Percentiles rank a stretch among this genome's conserved stretches.
Evolutionary conservation across 2,797 vertebrate genomes (phyloP).

Genomic region (Buceros bicornis): DNA sequence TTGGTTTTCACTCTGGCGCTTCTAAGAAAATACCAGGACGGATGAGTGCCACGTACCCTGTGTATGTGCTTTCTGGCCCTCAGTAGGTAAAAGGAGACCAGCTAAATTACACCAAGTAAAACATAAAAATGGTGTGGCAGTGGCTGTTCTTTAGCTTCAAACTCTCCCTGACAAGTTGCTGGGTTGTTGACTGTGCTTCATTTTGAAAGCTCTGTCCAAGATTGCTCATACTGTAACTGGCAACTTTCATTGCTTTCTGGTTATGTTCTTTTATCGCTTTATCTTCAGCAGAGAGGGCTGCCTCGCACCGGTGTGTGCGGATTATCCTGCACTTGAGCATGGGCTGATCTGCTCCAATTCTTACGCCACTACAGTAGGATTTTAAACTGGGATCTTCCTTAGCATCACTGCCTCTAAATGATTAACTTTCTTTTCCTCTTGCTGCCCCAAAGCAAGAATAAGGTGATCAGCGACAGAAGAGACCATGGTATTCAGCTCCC

Average conservation of each 20-base stretch:
- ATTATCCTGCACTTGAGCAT: not conserved
- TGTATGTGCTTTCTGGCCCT: not conserved
- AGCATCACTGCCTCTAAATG: not conserved
- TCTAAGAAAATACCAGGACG: not conserved
- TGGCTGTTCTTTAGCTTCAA: not conserved
- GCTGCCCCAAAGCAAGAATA: not conserved
- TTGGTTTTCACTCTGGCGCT: not conserved
- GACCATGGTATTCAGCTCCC: not conserved
- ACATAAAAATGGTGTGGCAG: not conserved
- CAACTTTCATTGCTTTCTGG: not conserved
- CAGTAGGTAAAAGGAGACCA: not conserved
- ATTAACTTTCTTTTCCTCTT: conserved; percentile 17
- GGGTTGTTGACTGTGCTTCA: not conserved
- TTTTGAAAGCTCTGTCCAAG: not conserved
- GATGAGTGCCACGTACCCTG: not conserved
- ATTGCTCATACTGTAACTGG: not conserved
- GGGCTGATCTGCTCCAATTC: not conserved
- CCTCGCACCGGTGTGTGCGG: not conserved
- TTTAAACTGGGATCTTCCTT: conserved; percentile 23
- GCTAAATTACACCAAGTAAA: not conserved
- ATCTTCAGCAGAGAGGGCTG: not conserved
- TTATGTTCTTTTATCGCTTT: not conserved
- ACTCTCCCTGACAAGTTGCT: not conserved
- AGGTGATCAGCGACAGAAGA: not conserved
- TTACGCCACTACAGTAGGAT: not conserved